Percentiles rank a stretch among this genome's conserved stretches.
Conservation (phyloP, 2,797 vertebrate genomes). For the Lacerta viridis region DNA sequence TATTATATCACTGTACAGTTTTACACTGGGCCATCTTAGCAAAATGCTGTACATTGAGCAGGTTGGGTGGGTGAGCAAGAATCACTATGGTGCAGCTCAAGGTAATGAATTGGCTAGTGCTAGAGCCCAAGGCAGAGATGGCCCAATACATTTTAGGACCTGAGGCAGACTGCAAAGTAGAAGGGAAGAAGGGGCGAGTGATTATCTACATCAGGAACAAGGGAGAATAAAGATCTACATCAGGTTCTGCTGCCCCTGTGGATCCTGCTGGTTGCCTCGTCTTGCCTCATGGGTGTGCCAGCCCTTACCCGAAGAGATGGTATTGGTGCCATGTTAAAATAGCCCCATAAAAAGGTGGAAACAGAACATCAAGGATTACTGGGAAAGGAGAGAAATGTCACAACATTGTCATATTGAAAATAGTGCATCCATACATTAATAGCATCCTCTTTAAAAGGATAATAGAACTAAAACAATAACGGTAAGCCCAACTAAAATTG, state of each 20-base stretch:
- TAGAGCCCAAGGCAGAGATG: too few relatives aligned
- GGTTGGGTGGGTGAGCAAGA: too few relatives aligned
- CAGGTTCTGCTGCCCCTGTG: too few relatives aligned
- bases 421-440: neutral
- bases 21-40: neutral
- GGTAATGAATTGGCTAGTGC: too few relatives aligned
- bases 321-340: neutral
- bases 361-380: neutral
- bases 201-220: too few relatives aligned
- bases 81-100: too few relatives aligned
- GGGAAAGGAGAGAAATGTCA: neutral
- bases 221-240: too few relatives aligned
- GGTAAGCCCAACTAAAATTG: conserved; percentile 2
- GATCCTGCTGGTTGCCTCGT: too few relatives aligned
- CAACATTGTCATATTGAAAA: neutral
- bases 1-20: neutral
- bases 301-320: too few relatives aligned
- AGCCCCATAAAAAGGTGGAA: neutral
- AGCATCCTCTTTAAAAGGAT: neutral
- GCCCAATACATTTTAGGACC: neutral
- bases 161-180: neutral
- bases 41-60: too few relatives aligned
- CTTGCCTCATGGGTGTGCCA: too few relatives aligned
- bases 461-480: neutral
- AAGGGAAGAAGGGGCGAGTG: too few relatives aligned